Evolutionary conservation across 1,140 invertebrate species (phyloP).

Genomic region (Drosophila repletoides): DNA sequence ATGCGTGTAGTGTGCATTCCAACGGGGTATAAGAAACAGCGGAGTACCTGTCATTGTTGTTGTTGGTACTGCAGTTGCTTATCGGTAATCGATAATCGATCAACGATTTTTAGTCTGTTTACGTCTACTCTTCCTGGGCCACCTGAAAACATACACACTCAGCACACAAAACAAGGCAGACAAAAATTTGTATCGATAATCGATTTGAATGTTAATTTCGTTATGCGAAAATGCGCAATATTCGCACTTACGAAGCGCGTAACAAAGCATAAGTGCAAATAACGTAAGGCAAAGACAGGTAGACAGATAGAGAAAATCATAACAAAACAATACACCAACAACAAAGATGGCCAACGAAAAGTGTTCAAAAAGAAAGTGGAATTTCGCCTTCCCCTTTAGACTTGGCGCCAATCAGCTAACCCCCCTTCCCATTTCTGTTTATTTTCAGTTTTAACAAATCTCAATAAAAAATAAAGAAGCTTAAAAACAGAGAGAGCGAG

Average conservation of each 20-base stretch:
- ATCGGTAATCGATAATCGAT: constrained; percentile 52
- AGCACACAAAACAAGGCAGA: background rate
- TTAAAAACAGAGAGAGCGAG: too few relatives aligned
- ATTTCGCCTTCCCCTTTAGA: background rate
- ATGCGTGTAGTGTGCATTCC: constrained; percentile 72
- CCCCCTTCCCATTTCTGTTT: background rate
- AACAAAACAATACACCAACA: constrained; percentile 32
- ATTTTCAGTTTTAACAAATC: background rate
- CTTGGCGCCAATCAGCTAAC: constrained; percentile 22
- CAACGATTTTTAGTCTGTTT: constrained; percentile 29
- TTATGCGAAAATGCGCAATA: constrained; percentile 49
- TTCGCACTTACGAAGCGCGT: constrained; percentile 24
- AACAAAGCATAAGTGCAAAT: constrained; percentile 36
- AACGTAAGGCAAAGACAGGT: too few relatives aligned
- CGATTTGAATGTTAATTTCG: constrained; percentile 48
- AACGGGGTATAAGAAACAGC: constrained; percentile 69
- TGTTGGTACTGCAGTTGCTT: constrained; percentile 20
- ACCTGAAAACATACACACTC: constrained; percentile 15
- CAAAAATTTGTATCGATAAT: constrained; percentile 29
- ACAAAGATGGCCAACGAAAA: constrained; percentile 13
- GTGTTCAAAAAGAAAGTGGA: constrained; percentile 37
- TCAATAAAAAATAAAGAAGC: constrained; percentile 1
- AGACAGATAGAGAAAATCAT: constrained; percentile 29
- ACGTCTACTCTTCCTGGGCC: constrained; percentile 21
- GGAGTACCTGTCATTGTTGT: constrained; percentile 42